phyloP scores from a whole-genome alignment of 2,888 invertebrate genomes.

The Meta bourneti region DNA sequence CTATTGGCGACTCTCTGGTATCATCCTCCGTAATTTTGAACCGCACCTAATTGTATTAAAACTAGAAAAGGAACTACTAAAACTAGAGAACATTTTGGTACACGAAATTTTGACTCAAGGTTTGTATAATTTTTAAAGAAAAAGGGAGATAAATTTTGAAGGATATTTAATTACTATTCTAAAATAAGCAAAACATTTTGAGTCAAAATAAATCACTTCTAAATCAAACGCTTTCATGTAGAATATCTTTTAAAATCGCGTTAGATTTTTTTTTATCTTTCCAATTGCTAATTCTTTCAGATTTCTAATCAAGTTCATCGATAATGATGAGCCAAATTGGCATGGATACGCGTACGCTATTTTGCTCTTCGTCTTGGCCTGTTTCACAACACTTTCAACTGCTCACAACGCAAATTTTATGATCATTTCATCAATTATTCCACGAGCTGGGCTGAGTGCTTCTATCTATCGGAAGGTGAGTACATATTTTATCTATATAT shows the following conservation, averaged over 20 bases:
- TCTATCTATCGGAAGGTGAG: conserved; percentile 77
- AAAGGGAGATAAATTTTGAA: no score
- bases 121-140: no score
- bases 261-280: background rate
- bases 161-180: background rate
- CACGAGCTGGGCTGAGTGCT: conserved; percentile 73
- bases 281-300: conserved; percentile 7
- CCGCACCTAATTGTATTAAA: no score
- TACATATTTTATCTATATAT: background rate
- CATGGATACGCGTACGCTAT: conserved; percentile 82
- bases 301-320: conserved; percentile 47
- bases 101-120: no score
- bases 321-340: conserved; percentile 79
- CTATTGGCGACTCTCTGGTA: no score
- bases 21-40: no score
- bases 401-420: conserved; percentile 71
- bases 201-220: no score
- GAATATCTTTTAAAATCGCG: background rate
- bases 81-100: no score
- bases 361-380: conserved; percentile 81
- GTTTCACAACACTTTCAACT: conserved; percentile 77
- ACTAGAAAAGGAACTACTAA: no score
- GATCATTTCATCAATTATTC: conserved; percentile 64
- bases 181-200: no score
- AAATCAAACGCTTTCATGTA: no score